phyloP scores from a whole-genome alignment of 1,140 invertebrate genomes.

The Apocrypta bakeri region DNA sequence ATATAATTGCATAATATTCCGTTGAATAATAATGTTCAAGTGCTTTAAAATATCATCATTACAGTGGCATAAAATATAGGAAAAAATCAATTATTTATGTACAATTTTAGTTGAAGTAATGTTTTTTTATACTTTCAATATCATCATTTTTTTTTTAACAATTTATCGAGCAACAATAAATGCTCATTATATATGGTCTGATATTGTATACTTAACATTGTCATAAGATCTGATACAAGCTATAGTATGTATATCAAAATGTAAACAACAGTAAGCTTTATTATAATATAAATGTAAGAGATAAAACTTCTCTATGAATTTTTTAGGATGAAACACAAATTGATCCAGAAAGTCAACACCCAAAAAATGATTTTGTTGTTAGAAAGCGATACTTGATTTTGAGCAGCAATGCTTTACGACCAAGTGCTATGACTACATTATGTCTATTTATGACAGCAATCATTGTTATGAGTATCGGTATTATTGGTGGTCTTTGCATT shows the following conservation, averaged over 20 bases:
- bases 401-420: conserved; percentile 65
- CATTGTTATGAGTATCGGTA: conserved; percentile 83
- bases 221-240: too few relatives aligned
- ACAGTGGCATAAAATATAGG: neutral
- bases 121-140: too few relatives aligned
- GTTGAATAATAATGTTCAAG: too few relatives aligned
- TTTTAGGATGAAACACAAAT: conserved; percentile 61
- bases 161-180: too few relatives aligned
- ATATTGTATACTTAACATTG: too few relatives aligned
- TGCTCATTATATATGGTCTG: too few relatives aligned
- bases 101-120: neutral
- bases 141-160: too few relatives aligned
- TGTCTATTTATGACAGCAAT: conserved; percentile 84
- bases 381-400: conserved; percentile 63
- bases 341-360: conserved; percentile 68
- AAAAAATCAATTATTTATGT: neutral
- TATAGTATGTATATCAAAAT: too few relatives aligned
- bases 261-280: too few relatives aligned
- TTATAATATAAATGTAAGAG: neutral
- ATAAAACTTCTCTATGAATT: neutral
- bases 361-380: conserved; percentile 53
- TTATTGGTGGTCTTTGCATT: conserved; percentile 84
- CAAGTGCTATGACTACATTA: conserved; percentile 79
- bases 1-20: neutral
- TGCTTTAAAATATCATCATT: too few relatives aligned